Percentiles rank a stretch among this genome's conserved stretches.
These are phyloP conservation scores for Calosoma granatense DNA, from an alignment of 1,140 invertebrate genomes.

Conservation along the genomic window DNA sequence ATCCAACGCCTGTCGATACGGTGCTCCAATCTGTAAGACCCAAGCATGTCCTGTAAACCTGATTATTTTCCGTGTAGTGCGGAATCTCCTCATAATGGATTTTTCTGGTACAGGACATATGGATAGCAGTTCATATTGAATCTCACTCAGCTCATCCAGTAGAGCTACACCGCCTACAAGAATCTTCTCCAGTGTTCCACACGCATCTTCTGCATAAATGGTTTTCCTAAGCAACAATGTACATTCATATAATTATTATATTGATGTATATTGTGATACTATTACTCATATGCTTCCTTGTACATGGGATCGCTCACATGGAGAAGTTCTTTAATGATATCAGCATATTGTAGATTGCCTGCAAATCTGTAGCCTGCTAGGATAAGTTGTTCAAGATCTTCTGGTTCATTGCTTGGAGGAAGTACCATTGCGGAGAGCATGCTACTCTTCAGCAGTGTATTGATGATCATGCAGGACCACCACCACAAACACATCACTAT, in stretches of 20 bases:
- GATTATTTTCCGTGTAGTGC: neutral
- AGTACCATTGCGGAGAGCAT: neutral
- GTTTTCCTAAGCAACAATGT: neutral
- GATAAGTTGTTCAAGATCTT: neutral
- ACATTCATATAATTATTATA: too few relatives aligned
- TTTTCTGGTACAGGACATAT: neutral
- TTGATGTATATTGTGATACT: too few relatives aligned
- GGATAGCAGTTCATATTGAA: neutral
- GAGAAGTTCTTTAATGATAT: neutral
- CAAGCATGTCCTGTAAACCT: neutral
- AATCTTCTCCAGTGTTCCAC: neutral
- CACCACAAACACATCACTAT: neutral
- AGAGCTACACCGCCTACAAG: neutral
- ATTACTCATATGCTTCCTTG: neutral
- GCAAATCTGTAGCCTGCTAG: neutral
- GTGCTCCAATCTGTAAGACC: neutral
- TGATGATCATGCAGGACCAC: neutral
- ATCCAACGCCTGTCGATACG: neutral
- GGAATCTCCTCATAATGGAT: neutral
- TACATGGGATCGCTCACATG: neutral
- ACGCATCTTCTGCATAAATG: neutral
- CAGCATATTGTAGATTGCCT: neutral
- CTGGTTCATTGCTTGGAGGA: neutral
- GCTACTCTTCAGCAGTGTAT: neutral
- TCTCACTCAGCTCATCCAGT: neutral